Evolutionary conservation across 2,113 vertebrate genomes (phyloP).

Genomic region (Colossoma macropomum): DNA sequence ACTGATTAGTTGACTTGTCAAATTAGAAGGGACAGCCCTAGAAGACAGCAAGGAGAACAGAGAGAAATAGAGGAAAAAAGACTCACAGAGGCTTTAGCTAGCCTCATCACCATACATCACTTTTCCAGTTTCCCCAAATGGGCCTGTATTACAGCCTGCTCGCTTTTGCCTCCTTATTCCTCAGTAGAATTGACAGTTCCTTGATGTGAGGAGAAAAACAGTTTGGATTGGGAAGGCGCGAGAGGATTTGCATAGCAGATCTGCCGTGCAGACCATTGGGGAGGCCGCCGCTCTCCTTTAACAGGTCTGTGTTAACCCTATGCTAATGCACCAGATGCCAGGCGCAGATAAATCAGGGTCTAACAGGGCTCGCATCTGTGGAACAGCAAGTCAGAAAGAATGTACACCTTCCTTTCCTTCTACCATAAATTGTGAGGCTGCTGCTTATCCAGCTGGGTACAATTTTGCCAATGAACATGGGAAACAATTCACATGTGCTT

Average conservation of each 20-base stretch:
- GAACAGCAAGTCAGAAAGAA: conserved; percentile 62
- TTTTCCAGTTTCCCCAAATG: neutral
- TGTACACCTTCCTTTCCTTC: conserved; percentile 60
- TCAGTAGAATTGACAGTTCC: conserved; percentile 4
- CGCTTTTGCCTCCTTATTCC: neutral
- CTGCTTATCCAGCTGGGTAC: conserved; percentile 70
- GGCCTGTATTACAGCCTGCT: neutral
- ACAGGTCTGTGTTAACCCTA: conserved; percentile 71
- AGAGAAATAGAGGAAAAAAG: neutral
- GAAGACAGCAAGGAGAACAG: conserved; percentile 47
- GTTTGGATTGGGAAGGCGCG: conserved; percentile 53
- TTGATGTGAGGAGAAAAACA: conserved; percentile 29
- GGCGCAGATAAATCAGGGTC: conserved; percentile 72
- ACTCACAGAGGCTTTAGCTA: neutral
- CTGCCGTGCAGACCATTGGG: conserved; percentile 65
- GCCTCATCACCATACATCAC: conserved; percentile 19
- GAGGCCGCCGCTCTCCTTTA: conserved; percentile 68
- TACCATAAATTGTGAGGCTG: conserved; percentile 64
- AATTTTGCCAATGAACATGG: conserved; percentile 63
- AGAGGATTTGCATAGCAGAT: conserved; percentile 71
- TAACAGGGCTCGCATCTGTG: conserved; percentile 68
- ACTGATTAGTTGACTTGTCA: neutral
- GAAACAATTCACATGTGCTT: conserved; percentile 34
- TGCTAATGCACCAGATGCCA: conserved; percentile 76
- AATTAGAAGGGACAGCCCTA: neutral